phyloP scores from a whole-genome alignment of 30 jellyfish, hydroid and myxozoan genomes.

The Phacellophora camtschatica region DNA sequence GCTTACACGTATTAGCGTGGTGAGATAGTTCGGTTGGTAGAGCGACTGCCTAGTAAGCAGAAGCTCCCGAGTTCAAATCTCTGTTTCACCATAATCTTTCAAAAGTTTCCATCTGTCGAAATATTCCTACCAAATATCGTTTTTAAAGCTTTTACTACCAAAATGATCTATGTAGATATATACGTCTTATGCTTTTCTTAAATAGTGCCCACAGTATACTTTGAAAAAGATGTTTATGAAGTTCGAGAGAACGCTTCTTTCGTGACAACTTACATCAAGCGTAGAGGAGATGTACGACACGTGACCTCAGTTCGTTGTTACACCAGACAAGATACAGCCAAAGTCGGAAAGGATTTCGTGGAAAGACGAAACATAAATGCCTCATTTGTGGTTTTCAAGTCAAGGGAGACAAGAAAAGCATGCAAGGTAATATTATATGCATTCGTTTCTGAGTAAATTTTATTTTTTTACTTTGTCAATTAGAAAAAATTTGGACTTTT shows the following conservation, averaged over 20 bases:
- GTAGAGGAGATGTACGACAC: constrained; percentile 82
- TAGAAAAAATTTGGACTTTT: too few relatives aligned
- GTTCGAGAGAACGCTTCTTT: constrained; percentile 70
- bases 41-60: background rate
- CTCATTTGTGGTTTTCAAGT: constrained; percentile 73
- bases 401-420: constrained; percentile 61
- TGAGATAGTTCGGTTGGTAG: background rate
- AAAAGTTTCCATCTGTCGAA: too few relatives aligned
- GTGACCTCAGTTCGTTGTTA: constrained; percentile 81
- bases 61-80: background rate
- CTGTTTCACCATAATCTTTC: background rate
- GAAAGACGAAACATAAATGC: constrained; percentile 80
- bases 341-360: constrained; percentile 72
- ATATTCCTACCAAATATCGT: too few relatives aligned
- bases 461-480: too few relatives aligned
- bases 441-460: background rate
- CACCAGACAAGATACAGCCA: constrained; percentile 87
- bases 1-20: background rate
- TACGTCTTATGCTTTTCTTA: background rate
- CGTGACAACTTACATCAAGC: constrained; percentile 56
- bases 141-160: background rate
- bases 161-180: background rate
- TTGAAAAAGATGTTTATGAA: constrained; percentile 46
- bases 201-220: constrained; percentile 79
- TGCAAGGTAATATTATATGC: constrained; percentile 61